Evolutionary conservation across 2,113 vertebrate species (phyloP), one percentile per base, ranked within the genome.

Genomic region (Herpetotheres cachinnans): DNA sequence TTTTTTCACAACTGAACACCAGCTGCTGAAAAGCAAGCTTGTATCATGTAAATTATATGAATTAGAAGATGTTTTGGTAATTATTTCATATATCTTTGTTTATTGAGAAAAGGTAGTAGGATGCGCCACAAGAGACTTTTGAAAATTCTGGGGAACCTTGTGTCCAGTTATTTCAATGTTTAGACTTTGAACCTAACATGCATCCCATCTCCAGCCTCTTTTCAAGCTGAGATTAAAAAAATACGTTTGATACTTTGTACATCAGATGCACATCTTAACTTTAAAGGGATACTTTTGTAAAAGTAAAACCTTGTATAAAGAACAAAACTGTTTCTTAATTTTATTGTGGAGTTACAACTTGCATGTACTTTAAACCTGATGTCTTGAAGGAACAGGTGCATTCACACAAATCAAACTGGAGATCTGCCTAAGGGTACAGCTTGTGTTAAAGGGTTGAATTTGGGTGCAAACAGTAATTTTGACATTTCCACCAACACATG

Each of bases 161-260:
- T 98, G 97, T 98, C 97, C 97, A 96, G 96, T 97, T 97, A 96
- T 97, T 97, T 97, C 93, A 93, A 97, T 97, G 95, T 97, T 98
- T 95, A 97, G 96, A 97, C 98, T 98, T 96, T 97, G 97, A 98
- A 97, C 98, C 98, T 97, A 97, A 98, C 97, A 98, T 97, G 95
- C 98, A 98, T 98, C 98, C 98, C 98, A 98, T 98, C 97, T 98
- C 98, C 98, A 98, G 98, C 97, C 98, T 98, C 98, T 98, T 99
- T 99, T 99, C 97, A 99, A 99, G 98, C 98, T 99, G 98, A 99
- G 98, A 97, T 96, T 36, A 95, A 95, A 97, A 97, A 97, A 96
- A 84, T 97, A 98, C 96, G 98, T 99, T 99, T 99, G 98, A 98
- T 99, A 99, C 98, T 99, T 99, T 99, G 98, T 99, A 99, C 98